Evolutionary conservation across 1,140 invertebrate species (phyloP).

Genomic region (Sminthurinus signatus): DNA sequence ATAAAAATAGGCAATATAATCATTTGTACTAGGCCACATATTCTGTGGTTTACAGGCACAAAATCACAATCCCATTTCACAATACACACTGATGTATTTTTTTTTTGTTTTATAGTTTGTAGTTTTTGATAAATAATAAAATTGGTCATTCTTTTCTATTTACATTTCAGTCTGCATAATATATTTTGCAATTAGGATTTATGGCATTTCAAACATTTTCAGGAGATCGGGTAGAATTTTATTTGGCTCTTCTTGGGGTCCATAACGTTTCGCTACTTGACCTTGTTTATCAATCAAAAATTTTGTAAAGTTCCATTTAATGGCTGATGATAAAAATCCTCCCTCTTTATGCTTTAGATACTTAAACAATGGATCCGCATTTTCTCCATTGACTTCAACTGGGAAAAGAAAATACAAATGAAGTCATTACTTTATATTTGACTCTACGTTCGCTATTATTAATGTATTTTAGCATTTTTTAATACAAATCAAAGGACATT

Average conservation of each 20-base stretch:
- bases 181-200: no score
- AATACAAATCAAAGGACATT: no score
- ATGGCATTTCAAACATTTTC: neutral
- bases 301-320: conserved; percentile 98
- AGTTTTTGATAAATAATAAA: neutral
- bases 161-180: no score
- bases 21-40: neutral
- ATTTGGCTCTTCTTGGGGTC: conserved; percentile 63
- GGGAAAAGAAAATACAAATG: no score
- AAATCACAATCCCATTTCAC: neutral
- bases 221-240: neutral
- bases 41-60: neutral
- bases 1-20: no score
- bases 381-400: conserved; percentile 77
- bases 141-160: no score
- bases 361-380: conserved; percentile 78
- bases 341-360: conserved; percentile 74
- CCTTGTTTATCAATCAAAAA: conserved; percentile 86
- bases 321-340: conserved; percentile 59
- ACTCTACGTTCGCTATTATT: no score
- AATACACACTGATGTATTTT: neutral
- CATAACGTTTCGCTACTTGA: conserved; percentile 70
- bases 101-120: neutral
- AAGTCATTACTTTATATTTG: no score
- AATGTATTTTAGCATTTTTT: no score